A percentile compares a stretch with the other conserved stretches of the same genome.
Evolutionary conservation across 2,888 invertebrate genomes (phyloP).

Genomic region (Portevinia maculata): DNA sequence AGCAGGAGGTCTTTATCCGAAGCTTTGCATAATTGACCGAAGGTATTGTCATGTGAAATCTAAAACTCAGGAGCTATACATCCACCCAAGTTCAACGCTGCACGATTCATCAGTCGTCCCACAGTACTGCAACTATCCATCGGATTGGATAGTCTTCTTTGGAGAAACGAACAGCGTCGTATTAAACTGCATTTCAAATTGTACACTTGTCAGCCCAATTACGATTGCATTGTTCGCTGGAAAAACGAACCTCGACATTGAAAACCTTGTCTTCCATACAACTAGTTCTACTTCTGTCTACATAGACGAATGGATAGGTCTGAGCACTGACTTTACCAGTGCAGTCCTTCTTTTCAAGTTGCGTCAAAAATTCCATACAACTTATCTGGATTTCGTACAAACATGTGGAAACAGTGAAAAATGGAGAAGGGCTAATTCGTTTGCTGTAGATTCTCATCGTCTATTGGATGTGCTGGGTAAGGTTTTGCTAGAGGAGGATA

Average conservation of each 20-base stretch:
- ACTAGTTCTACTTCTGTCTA: constrained; percentile 75
- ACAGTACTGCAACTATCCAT: constrained; percentile 83
- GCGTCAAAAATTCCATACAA: constrained; percentile 87
- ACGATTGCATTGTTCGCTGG: constrained; percentile 88
- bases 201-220: constrained; percentile 90
- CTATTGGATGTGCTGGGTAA: constrained; percentile 76
- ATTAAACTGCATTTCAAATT: constrained; percentile 88
- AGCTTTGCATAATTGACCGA: constrained; percentile 89
- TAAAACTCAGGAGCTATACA: constrained; percentile 78
- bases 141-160: constrained; percentile 92
- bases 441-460: constrained; percentile 23
- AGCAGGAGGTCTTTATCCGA: constrained; percentile 94
- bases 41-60: constrained; percentile 86
- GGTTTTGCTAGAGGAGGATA: constrained; percentile 76
- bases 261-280: constrained; percentile 33
- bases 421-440: constrained; percentile 72
- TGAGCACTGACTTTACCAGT: constrained; percentile 87
- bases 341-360: constrained; percentile 87
- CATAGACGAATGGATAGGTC: constrained; percentile 90
- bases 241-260: constrained; percentile 43
- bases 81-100: constrained; percentile 85
- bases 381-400: constrained; percentile 76
- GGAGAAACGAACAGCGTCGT: constrained; percentile 86
- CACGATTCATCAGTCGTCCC: constrained; percentile 23
- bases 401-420: constrained; percentile 76